A percentile compares a stretch with the other conserved stretches of the same genome.
Conservation (phyloP, 2,888 invertebrate species). For the Sericinus montela region DNA sequence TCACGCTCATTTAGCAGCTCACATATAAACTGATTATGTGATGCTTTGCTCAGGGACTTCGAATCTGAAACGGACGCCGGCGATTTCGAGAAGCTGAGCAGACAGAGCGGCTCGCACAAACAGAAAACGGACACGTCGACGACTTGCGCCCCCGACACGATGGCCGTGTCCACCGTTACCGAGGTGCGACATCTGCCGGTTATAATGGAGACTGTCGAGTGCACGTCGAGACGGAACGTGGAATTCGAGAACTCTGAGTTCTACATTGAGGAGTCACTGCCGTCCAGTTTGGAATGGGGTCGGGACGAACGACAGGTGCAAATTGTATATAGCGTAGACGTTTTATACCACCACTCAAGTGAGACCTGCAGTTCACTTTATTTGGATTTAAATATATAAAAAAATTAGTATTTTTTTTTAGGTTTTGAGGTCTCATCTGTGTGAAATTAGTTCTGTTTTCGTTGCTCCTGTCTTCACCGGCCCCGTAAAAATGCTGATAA, state of each 20-base stretch:
- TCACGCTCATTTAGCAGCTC: too few species aligned
- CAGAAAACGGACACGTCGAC: constrained; percentile 59
- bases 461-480: constrained; percentile 72
- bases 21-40: not conserved
- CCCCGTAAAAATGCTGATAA: constrained; percentile 43
- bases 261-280: constrained; percentile 93
- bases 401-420: not conserved
- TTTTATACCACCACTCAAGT: constrained; percentile 25
- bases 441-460: constrained; percentile 49
- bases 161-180: constrained; percentile 77
- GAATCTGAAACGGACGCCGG: constrained; percentile 91
- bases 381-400: too few species aligned
- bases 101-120: constrained; percentile 78
- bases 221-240: constrained; percentile 29
- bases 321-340: constrained; percentile 27
- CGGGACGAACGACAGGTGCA: constrained; percentile 72
- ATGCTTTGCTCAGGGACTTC: constrained; percentile 78
- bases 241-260: constrained; percentile 91
- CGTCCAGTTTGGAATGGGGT: constrained; percentile 88
- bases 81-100: constrained; percentile 87
- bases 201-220: constrained; percentile 42
- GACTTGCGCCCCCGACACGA: constrained; percentile 64
- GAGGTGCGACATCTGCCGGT: constrained; percentile 74
- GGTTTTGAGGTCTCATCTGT: constrained; percentile 39
- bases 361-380: constrained; percentile 16